phyloP scores from a whole-genome alignment of 64 coral and sea anemone species.

The Montipora efflorescens region DNA sequence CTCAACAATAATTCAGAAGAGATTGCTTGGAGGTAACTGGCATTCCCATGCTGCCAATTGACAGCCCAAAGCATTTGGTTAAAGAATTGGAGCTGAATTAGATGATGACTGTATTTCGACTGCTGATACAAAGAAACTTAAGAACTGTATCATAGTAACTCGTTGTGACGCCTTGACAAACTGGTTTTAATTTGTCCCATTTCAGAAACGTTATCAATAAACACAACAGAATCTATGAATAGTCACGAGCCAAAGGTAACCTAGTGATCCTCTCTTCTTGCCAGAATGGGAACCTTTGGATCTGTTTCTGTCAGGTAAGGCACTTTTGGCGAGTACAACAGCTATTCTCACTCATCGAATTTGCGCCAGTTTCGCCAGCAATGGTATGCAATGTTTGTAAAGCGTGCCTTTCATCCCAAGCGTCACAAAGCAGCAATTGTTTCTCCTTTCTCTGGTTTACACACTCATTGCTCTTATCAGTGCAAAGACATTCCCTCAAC shows the following conservation, averaged over 20 bases:
- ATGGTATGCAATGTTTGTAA: constrained; percentile 97
- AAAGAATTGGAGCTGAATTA: too few species aligned
- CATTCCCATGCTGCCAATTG: too few species aligned
- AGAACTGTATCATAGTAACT: too few species aligned
- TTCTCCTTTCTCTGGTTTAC: constrained; percentile 81
- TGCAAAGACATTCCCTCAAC: constrained; percentile 88
- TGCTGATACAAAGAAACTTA: too few species aligned
- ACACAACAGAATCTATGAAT: background rate
- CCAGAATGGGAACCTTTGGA: constrained; percentile 61
- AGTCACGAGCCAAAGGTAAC: background rate
- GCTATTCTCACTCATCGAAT: constrained; percentile 43
- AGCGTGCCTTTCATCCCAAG: constrained; percentile 80
- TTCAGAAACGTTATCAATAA: background rate
- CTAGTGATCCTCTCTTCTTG: constrained; percentile 8
- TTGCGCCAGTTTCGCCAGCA: constrained; percentile 67
- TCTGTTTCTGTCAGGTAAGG: background rate
- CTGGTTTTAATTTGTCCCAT: background rate
- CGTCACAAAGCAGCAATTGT: constrained; percentile 84
- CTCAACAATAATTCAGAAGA: too few species aligned
- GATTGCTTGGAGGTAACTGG: too few species aligned
- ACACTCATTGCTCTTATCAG: constrained; percentile 87
- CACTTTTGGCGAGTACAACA: constrained; percentile 4
- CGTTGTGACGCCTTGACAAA: too few species aligned
- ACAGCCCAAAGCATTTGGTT: too few species aligned
- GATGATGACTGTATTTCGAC: too few species aligned